These are phyloP conservation scores for Tetraodon nigroviridis DNA, from an alignment of 2,113 vertebrate species.

Conservation along the genomic window DNA sequence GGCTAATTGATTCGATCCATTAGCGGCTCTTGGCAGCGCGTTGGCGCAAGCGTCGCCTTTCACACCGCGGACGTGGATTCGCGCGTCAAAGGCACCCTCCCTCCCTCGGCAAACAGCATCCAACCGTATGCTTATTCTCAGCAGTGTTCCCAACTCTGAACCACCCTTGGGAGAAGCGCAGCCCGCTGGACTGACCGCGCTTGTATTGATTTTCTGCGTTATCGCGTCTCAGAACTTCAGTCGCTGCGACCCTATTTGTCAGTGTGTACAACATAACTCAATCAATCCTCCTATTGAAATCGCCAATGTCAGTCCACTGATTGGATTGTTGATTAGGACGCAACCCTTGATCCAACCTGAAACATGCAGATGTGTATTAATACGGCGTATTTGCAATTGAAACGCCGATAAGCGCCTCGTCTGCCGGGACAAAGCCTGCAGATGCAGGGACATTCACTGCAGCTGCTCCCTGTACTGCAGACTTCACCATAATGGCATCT, in stretches of 20 bases:
- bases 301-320: constrained; percentile 43
- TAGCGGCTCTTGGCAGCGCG: constrained; percentile 55
- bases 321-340: constrained; percentile 33
- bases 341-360: constrained; percentile 11
- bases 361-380: constrained; percentile 31
- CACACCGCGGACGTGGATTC: constrained; percentile 73
- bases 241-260: neutral
- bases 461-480: constrained; percentile 41
- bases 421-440: constrained; percentile 40
- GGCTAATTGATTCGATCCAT: constrained; percentile 74
- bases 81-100: constrained; percentile 16
- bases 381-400: constrained; percentile 18
- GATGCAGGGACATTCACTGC: constrained; percentile 26
- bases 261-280: constrained; percentile 17
- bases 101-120: neutral
- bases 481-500: constrained; percentile 26
- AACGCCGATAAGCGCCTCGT: constrained; percentile 31
- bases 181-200: neutral
- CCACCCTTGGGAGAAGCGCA: neutral
- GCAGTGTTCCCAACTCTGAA: neutral
- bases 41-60: constrained; percentile 45
- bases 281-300: constrained; percentile 54
- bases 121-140: neutral
- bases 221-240: no score
- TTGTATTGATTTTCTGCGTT: neutral